phyloP scores from a whole-genome alignment of 2,797 vertebrate species.

The Crocidura indochinensis region DNA sequence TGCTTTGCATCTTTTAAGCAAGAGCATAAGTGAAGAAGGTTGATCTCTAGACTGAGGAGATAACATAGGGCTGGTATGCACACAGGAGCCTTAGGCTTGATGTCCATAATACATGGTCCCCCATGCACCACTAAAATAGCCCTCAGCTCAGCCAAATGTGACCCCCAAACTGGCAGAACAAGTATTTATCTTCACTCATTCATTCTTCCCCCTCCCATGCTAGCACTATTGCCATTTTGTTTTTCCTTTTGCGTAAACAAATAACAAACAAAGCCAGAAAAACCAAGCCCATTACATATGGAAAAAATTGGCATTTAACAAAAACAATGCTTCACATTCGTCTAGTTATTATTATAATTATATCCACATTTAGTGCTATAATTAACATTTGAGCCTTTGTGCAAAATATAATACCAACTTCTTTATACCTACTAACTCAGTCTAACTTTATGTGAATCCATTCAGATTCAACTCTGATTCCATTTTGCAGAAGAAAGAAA shows the following conservation, averaged over 20 bases:
- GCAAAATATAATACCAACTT: no score
- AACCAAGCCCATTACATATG: not conserved
- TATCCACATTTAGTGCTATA: not conserved
- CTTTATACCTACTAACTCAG: no score
- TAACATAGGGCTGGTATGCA: no score
- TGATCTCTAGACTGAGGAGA: not conserved
- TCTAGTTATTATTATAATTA: not conserved
- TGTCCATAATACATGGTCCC: no score
- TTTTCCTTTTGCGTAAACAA: constrained; percentile 34
- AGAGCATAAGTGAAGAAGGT: not conserved
- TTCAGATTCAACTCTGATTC: not conserved
- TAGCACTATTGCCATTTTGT: no score
- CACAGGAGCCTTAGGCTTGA: no score
- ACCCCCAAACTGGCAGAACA: no score
- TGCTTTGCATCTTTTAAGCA: not conserved
- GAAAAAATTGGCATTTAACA: not conserved
- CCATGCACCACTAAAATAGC: no score
- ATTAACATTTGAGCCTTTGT: no score
- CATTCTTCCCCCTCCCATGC: not conserved
- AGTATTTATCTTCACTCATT: not conserved
- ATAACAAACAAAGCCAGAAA: not conserved
- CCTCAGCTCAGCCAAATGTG: no score
- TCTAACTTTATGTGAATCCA: not conserved
- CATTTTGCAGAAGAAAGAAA: not conserved
- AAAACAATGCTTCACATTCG: constrained; percentile 14